Evolutionary conservation across 2,113 vertebrate genomes (phyloP).

Genomic region (Agelaius phoeniceus): DNA sequence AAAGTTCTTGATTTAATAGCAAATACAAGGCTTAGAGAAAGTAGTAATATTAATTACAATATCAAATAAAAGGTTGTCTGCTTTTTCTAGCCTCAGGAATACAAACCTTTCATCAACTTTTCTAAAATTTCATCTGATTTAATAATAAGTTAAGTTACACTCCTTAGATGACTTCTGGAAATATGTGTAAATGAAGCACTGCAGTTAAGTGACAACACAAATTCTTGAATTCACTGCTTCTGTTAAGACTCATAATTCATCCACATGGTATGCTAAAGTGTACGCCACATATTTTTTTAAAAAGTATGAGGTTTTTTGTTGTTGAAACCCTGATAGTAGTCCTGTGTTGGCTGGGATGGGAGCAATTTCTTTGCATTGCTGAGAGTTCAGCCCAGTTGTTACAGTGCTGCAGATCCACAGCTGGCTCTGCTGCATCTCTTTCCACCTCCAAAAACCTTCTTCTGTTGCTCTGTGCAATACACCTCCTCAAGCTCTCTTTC

Average conservation of each 20-base stretch:
- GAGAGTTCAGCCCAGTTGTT: background rate
- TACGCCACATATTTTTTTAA: background rate
- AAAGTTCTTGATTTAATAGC: background rate
- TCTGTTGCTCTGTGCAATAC: background rate
- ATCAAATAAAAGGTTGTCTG: slow-evolving; percentile 21
- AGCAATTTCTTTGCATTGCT: background rate
- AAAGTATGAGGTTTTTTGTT: too few species aligned
- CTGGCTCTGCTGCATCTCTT: background rate
- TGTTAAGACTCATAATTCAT: background rate
- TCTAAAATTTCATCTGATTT: slow-evolving; percentile 7
- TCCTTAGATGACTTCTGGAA: background rate
- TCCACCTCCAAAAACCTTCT: background rate
- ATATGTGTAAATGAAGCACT: background rate
- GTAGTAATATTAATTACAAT: slow-evolving; percentile 14
- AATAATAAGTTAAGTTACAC: slow-evolving; percentile 4
- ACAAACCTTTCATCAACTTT: background rate
- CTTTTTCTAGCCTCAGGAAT: background rate
- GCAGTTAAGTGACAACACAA: background rate
- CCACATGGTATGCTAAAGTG: background rate
- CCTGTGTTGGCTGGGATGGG: background rate
- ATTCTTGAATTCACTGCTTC: background rate
- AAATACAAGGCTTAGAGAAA: background rate
- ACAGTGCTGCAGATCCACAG: background rate
- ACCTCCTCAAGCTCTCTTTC: background rate
- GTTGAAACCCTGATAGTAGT: background rate